Evolutionary conservation across 2,888 invertebrate species (phyloP).

Genomic region (Polydrusus cervinus): DNA sequence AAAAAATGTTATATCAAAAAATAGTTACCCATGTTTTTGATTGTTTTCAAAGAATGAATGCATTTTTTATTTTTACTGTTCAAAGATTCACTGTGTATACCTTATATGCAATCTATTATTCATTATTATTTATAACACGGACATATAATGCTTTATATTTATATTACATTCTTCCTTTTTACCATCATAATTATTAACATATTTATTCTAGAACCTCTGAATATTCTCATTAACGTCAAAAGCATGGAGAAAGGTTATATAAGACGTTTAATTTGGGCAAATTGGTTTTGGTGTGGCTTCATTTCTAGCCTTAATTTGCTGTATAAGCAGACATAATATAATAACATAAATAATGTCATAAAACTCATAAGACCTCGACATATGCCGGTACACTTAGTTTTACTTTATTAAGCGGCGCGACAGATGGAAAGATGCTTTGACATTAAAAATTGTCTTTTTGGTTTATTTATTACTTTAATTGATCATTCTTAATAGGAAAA

Average conservation of each 20-base stretch:
- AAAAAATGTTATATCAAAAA: too few species aligned
- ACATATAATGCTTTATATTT: background rate
- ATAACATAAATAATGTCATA: slow-evolving; percentile 19
- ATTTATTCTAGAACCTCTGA: slow-evolving; percentile 13
- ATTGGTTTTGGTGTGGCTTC: slow-evolving; percentile 23
- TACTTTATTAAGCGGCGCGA: slow-evolving; percentile 12
- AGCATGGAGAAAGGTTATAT: slow-evolving; percentile 20
- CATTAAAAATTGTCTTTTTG: background rate
- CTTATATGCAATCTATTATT: too few species aligned
- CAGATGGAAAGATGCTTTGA: slow-evolving; percentile 8
- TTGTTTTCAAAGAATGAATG: too few species aligned
- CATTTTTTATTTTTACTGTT: too few species aligned
- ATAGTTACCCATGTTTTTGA: too few species aligned
- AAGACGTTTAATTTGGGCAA: slow-evolving; percentile 26
- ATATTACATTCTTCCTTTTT: background rate
- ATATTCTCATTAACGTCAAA: slow-evolving; percentile 10
- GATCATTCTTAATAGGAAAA: too few species aligned
- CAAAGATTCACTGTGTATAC: too few species aligned
- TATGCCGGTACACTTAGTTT: slow-evolving; percentile 1
- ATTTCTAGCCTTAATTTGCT: slow-evolving; percentile 24
- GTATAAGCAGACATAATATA: slow-evolving; percentile 24
- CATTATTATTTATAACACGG: too few species aligned
- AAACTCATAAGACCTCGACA: slow-evolving; percentile 8
- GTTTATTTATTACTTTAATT: background rate
- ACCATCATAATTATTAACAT: background rate